Conservation (phyloP, 2,113 vertebrate genomes). For the Brachirus orientalis region DNA sequence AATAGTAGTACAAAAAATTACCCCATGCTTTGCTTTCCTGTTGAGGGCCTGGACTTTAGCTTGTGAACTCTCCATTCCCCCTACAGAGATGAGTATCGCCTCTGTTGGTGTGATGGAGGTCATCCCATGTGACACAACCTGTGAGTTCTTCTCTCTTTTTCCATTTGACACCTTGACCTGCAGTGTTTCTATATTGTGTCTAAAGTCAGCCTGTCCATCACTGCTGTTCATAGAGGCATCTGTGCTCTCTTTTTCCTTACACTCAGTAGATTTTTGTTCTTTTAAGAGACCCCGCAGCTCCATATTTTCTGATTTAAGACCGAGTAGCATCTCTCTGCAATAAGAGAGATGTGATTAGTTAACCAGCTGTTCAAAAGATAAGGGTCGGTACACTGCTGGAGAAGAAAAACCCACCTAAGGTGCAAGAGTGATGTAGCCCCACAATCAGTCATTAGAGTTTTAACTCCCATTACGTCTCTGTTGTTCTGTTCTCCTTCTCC, state of each 20-base stretch:
- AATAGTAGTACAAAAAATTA: conserved; percentile 29
- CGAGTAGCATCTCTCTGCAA: conserved; percentile 71
- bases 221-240: conserved; percentile 80
- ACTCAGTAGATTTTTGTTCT: conserved; percentile 76
- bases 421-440: conserved; percentile 73
- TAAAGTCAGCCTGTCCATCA: conserved; percentile 79
- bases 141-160: conserved; percentile 63
- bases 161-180: conserved; percentile 75
- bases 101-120: conserved; percentile 51
- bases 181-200: conserved; percentile 77
- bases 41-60: conserved; percentile 28
- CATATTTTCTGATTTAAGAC: conserved; percentile 66
- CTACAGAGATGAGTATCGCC: conserved; percentile 46
- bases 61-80: conserved; percentile 45
- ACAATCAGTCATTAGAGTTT: conserved; percentile 78
- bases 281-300: conserved; percentile 76
- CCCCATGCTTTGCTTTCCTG: conserved; percentile 47
- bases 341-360: neutral
- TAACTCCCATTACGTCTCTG: conserved; percentile 45
- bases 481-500: conserved; percentile 28
- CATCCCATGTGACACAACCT: conserved; percentile 27
- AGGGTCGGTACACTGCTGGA: neutral
- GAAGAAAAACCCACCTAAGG: conserved; percentile 80
- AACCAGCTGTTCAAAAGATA: neutral
- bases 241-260: conserved; percentile 79